Percentiles rank a stretch among this genome's conserved stretches.
These are phyloP conservation scores for Macrotis lagotis DNA, from an alignment of 2,113 vertebrate genomes.

Conservation along the genomic window DNA sequence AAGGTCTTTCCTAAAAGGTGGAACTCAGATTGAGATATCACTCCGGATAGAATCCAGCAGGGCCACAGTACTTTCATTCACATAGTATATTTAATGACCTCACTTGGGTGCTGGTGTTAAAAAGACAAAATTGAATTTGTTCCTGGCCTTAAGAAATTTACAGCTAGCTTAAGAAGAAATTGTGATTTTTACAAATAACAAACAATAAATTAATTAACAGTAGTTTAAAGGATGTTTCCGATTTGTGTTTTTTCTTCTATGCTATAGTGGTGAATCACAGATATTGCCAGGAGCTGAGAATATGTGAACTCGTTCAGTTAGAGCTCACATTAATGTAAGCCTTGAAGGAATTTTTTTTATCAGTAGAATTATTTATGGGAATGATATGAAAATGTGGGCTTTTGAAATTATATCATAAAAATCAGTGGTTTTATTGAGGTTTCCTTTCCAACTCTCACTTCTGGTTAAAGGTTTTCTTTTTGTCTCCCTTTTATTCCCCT, in stretches of 20 bases:
- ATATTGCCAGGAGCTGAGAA: constrained; percentile 48
- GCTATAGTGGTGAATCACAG: constrained; percentile 24
- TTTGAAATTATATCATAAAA: constrained; percentile 51
- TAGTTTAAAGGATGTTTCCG: constrained; percentile 22
- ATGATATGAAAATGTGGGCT: constrained; percentile 46
- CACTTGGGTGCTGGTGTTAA: not conserved
- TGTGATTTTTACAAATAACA: constrained; percentile 58
- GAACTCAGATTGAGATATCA: not conserved
- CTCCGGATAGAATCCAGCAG: not conserved
- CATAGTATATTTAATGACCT: not conserved
- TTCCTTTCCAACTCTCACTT: constrained; percentile 27
- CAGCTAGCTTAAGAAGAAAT: constrained; percentile 42
- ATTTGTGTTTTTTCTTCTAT: not conserved
- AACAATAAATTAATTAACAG: constrained; percentile 40
- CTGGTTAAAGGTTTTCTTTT: constrained; percentile 26
- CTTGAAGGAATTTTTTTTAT: constrained; percentile 61
- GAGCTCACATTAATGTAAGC: constrained; percentile 33
- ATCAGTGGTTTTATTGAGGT: constrained; percentile 39
- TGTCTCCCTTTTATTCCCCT: not conserved
- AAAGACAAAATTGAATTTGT: not conserved
- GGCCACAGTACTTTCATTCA: not conserved
- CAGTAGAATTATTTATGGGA: constrained; percentile 54
- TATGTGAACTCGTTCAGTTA: constrained; percentile 35
- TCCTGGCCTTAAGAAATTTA: not conserved
- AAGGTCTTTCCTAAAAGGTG: not conserved